Evolutionary conservation across 2,888 invertebrate genomes (phyloP).

Genomic region (Carcina quercana): DNA sequence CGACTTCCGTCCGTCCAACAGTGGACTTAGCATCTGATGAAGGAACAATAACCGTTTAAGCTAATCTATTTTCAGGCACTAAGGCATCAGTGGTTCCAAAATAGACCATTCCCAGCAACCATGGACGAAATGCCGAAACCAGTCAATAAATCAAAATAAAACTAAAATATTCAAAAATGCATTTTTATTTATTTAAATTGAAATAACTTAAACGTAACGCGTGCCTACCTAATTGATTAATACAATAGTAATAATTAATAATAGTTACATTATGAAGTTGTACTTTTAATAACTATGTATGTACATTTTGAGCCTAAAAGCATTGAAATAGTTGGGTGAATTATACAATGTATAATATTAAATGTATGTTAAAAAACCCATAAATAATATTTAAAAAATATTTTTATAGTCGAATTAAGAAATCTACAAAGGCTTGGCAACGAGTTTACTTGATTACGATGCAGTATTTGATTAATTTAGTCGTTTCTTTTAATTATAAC

Average conservation of each 20-base stretch:
- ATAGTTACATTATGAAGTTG: conserved; percentile 48
- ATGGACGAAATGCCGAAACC: conserved; percentile 82
- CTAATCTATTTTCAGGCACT: conserved; percentile 82
- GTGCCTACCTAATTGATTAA: conserved; percentile 26
- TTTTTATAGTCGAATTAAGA: neutral
- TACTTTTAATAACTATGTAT: conserved; percentile 45
- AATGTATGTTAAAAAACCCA: neutral
- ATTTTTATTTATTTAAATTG: conserved; percentile 35
- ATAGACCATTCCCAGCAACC: conserved; percentile 77
- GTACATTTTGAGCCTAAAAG: conserved; percentile 44
- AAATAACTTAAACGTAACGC: conserved; percentile 28
- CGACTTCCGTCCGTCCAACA: no score
- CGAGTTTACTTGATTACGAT: neutral
- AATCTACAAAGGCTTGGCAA: neutral
- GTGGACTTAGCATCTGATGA: no score
- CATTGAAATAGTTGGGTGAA: conserved; percentile 20
- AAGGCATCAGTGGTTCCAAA: conserved; percentile 81
- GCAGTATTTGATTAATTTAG: neutral
- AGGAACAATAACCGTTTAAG: no score
- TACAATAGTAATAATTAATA: conserved; percentile 25
- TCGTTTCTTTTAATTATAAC: neutral
- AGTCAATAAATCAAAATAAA: conserved; percentile 30
- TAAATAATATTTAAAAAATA: neutral
- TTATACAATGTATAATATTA: no score
- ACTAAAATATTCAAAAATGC: conserved; percentile 21